Percentiles rank a stretch among this genome's conserved stretches.
phyloP scores from a whole-genome alignment of 2,888 invertebrate species.

The Sminthurinus aureus region DNA sequence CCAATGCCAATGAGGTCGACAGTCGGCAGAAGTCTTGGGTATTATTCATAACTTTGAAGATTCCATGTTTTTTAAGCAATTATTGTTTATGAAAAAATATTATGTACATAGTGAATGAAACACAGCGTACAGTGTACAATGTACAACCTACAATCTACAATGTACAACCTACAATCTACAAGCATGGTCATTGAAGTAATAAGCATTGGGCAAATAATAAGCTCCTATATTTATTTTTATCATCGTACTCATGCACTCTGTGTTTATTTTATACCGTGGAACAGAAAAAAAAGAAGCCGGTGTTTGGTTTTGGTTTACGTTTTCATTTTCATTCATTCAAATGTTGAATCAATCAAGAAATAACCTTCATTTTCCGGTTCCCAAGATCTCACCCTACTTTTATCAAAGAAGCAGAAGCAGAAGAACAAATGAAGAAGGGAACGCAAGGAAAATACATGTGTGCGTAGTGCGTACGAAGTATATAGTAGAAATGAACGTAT shows the following conservation, averaged over 20 bases:
- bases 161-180: background rate
- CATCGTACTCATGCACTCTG: background rate
- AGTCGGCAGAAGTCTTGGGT: too few relatives aligned
- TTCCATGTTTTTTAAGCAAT: too few relatives aligned
- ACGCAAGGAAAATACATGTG: background rate
- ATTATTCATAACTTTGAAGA: too few relatives aligned
- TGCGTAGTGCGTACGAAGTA: background rate
- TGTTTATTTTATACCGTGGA: background rate
- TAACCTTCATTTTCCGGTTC: conserved; percentile 31
- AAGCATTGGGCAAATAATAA: background rate
- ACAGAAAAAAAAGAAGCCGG: background rate
- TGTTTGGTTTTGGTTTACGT: background rate
- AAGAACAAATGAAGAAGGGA: background rate
- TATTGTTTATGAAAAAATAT: too few relatives aligned
- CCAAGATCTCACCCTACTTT: conserved; percentile 6
- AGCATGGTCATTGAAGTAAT: background rate
- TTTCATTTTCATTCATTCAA: conserved; percentile 6
- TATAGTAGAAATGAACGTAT: background rate
- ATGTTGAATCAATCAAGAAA: background rate
- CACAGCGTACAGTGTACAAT: too few relatives aligned
- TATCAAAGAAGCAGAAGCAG: background rate
- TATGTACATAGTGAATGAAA: too few relatives aligned
- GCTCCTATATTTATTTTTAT: background rate
- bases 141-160: too few relatives aligned
- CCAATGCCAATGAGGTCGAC: too few relatives aligned